These are phyloP conservation scores for Trematomus bernacchii DNA, from an alignment of 2,797 vertebrate species.

Conservation along the genomic window DNA sequence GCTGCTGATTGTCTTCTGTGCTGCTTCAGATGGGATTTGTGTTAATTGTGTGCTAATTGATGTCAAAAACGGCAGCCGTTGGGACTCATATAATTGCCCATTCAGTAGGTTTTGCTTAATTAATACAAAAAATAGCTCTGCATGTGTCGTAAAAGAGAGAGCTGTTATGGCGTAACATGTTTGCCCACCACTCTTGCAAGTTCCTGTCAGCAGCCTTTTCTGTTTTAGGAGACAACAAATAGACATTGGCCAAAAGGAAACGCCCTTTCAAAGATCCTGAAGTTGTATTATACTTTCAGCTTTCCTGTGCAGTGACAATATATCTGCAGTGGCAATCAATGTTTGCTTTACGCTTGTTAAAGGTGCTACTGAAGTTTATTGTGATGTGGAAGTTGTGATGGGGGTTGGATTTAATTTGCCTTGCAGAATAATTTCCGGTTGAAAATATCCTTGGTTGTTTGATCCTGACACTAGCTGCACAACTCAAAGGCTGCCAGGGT, in stretches of 20 bases:
- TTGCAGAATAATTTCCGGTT: background rate
- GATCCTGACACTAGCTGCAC: background rate
- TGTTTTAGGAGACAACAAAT: conserved; percentile 22
- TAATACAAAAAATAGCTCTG: background rate
- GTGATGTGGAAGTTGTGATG: too few relatives aligned
- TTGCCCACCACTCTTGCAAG: conserved; percentile 3
- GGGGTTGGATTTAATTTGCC: background rate
- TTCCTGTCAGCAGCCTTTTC: conserved; percentile 28
- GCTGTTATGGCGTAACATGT: background rate
- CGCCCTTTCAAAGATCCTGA: conserved; percentile 3
- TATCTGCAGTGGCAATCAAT: background rate
- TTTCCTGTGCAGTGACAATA: conserved; percentile 1
- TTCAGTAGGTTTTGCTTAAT: background rate
- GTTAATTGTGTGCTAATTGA: conserved; percentile 1
- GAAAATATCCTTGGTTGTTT: background rate
- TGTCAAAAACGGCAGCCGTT: background rate
- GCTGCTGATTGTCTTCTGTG: background rate
- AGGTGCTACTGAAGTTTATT: background rate
- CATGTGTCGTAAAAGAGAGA: background rate
- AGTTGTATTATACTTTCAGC: conserved; percentile 15
- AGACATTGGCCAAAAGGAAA: conserved; percentile 37
- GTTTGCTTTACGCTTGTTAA: background rate
- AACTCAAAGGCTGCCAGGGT: background rate
- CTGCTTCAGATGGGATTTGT: background rate
- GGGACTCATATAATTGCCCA: background rate